Evolutionary conservation across 2,888 invertebrate genomes (phyloP).

Genomic region (Machimus rusticus): DNA sequence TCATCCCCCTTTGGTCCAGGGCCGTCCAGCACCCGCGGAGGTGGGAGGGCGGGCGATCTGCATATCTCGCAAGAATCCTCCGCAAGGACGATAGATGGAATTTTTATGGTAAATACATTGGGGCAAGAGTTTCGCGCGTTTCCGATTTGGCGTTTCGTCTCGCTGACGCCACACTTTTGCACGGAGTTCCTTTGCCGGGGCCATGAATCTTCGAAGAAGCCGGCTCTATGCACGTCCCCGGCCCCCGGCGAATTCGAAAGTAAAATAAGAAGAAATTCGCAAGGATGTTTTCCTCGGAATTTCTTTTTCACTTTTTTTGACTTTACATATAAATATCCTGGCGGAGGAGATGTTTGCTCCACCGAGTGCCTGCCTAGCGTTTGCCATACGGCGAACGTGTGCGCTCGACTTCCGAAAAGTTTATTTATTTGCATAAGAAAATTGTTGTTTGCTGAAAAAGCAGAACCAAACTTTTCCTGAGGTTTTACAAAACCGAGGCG

Average conservation of each 20-base stretch:
- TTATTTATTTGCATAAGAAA: slow-evolving; percentile 42
- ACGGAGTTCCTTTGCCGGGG: neutral
- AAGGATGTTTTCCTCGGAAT: slow-evolving; percentile 29
- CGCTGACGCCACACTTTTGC: slow-evolving; percentile 43
- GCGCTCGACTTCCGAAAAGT: slow-evolving; percentile 26
- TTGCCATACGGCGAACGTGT: neutral
- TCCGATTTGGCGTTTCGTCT: slow-evolving; percentile 44
- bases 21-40: neutral
- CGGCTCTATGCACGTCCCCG: neutral
- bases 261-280: slow-evolving; percentile 9
- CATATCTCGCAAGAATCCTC: slow-evolving; percentile 32
- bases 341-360: slow-evolving; percentile 17
- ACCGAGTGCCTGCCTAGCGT: neutral
- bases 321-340: slow-evolving; percentile 36
- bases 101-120: slow-evolving; percentile 49
- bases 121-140: slow-evolving; percentile 43
- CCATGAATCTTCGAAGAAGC: neutral
- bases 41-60: neutral
- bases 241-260: slow-evolving; percentile 4
- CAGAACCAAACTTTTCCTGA: slow-evolving; percentile 38
- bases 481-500: slow-evolving; percentile 19
- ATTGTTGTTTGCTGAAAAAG: slow-evolving; percentile 42
- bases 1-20: neutral
- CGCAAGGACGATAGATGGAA: slow-evolving; percentile 46
- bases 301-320: neutral